A percentile compares a stretch with the other conserved stretches of the same genome.
Conservation (phyloP, 2,888 invertebrate species). For the Lochmaea crataegi region DNA sequence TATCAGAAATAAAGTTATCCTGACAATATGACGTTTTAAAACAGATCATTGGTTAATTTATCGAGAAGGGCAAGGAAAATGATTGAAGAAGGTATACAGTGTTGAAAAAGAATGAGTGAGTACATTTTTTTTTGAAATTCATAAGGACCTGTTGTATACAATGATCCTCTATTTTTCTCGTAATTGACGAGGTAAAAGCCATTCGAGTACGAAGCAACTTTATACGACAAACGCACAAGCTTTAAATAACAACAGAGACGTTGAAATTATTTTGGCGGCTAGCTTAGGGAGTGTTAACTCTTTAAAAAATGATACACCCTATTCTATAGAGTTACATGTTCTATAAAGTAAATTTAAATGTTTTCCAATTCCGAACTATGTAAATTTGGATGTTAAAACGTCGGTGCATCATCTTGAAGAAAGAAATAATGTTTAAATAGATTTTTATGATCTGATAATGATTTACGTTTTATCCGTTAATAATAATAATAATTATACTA, state of each 20-base stretch:
- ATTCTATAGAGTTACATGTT: not conserved
- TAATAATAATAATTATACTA: constrained; percentile 10
- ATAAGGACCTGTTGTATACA: too few species aligned
- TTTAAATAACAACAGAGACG: not conserved
- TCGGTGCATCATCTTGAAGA: constrained; percentile 26
- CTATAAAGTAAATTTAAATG: not conserved
- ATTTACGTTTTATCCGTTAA: constrained; percentile 17
- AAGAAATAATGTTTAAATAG: constrained; percentile 22
- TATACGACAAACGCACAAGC: not conserved
- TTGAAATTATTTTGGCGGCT: not conserved
- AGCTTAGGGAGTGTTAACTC: not conserved
- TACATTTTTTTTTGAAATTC: too few species aligned
- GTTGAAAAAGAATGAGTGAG: too few species aligned
- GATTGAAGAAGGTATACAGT: too few species aligned
- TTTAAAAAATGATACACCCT: constrained; percentile 28
- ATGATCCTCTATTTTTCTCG: too few species aligned
- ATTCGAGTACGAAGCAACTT: not conserved
- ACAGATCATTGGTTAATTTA: too few species aligned
- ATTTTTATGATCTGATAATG: constrained; percentile 24
- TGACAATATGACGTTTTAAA: too few species aligned
- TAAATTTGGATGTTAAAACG: constrained; percentile 5
- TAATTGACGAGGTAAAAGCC: too few species aligned
- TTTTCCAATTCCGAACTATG: not conserved
- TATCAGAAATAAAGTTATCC: too few species aligned
- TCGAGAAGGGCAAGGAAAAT: too few species aligned